Percentiles rank a stretch among this genome's conserved stretches.
phyloP scores from a whole-genome alignment of 2,888 invertebrate species.

The Lottia gigantea region DNA sequence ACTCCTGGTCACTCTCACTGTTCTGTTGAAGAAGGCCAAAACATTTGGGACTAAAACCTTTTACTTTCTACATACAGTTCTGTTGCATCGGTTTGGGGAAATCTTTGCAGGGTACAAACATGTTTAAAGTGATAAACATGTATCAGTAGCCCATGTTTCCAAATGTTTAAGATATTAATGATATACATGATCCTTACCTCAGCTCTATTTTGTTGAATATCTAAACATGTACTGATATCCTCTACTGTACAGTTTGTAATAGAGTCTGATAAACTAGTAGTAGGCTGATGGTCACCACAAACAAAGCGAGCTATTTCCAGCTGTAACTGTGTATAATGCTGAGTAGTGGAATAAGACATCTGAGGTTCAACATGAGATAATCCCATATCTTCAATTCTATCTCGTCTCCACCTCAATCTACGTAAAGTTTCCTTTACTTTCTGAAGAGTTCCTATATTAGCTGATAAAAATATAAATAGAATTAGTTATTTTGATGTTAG shows the following conservation, averaged over 20 bases:
- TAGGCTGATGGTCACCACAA: constrained; percentile 42
- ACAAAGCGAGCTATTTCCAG: constrained; percentile 51
- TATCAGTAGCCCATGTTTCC: no score
- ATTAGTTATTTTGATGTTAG: neutral
- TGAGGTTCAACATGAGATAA: constrained; percentile 11
- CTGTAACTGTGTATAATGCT: constrained; percentile 11
- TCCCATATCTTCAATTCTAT: constrained; percentile 44
- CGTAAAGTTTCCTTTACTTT: constrained; percentile 61
- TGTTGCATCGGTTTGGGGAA: no score
- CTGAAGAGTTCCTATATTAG: constrained; percentile 54
- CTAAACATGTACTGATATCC: constrained; percentile 40
- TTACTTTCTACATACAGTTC: no score
- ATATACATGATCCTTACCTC: constrained; percentile 47
- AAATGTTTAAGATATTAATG: no score
- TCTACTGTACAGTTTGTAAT: constrained; percentile 11
- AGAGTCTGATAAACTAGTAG: constrained; percentile 12
- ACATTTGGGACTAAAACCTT: no score
- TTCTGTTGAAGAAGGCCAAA: no score
- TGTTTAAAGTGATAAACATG: no score
- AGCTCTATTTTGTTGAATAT: constrained; percentile 61
- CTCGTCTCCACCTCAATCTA: constrained; percentile 58
- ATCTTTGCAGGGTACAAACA: no score
- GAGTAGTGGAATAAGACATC: neutral
- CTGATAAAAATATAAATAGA: neutral
- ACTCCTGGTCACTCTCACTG: no score